Evolutionary conservation across 1,140 invertebrate species (phyloP).

Genomic region (Schlechtendalia chinensis): DNA sequence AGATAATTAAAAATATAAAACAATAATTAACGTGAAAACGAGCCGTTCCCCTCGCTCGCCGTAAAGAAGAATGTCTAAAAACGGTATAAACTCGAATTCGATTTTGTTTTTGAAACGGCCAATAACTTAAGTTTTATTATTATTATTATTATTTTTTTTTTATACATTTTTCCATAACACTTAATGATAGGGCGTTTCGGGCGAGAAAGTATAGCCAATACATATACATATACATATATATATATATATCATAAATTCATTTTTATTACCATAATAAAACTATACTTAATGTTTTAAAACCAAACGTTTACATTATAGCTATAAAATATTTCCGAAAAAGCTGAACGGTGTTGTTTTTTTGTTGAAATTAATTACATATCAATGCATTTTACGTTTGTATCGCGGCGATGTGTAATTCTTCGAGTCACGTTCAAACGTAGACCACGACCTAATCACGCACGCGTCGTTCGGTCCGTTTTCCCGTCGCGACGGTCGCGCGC

Average conservation of each 20-base stretch:
- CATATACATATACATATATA: not conserved
- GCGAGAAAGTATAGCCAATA: not conserved
- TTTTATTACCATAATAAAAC: conserved; percentile 17
- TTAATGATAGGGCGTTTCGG: conserved; percentile 15
- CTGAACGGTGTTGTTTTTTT: not conserved
- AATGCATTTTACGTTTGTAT: no score
- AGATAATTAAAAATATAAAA: not conserved
- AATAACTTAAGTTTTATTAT: conserved; percentile 2
- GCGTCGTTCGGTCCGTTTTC: no score
- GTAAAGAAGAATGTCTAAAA: not conserved
- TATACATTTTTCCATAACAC: conserved; percentile 8
- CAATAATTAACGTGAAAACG: not conserved
- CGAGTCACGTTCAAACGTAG: no score
- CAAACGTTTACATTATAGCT: not conserved
- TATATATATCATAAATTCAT: conserved; percentile 16
- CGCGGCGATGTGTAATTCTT: no score
- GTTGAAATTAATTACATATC: no score
- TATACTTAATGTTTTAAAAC: conserved; percentile 14
- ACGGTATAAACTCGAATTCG: conserved; percentile 2
- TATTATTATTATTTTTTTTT: no score
- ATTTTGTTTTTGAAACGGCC: not conserved
- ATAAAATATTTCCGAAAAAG: not conserved
- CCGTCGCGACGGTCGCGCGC: no score
- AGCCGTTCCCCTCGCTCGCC: no score
- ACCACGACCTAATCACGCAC: no score